Evolutionary conservation across 2,888 invertebrate species (phyloP), one percentile per base, ranked within the genome.

Genomic region (Athalia cordata): DNA sequence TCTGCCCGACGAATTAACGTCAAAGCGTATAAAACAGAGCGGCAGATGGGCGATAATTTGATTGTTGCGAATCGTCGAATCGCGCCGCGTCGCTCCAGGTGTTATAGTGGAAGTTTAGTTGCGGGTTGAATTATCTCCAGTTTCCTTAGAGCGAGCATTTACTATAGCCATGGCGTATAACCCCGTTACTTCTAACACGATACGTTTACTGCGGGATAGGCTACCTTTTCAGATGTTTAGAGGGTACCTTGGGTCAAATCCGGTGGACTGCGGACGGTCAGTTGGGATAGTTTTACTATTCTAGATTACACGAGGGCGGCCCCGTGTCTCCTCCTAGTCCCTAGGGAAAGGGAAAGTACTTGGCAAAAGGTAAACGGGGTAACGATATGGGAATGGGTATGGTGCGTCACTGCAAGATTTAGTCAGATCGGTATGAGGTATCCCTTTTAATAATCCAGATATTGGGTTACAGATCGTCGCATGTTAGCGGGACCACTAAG

Each of bases 21-120:
- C 68, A 52, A 29, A 72, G 47, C 59, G 13, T 8, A 6, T 8
- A 47, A 72, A 72, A 72, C 47, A 59, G 8, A 29, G 29, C 47
- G 59, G 72, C 72, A 72, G 72, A 72, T 59, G 57, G 72, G 72
- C 59, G 57, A 57, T 72, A 57, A 72, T 72, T 72, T 59, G 45
- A 72, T 72, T 72, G 59, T 47, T 59, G 72, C 47, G 29, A 72
- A 72, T 72, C 50, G 68, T 52, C 52, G 68, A 55, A 55, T 68
- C 43, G 43, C 68, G 29, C 29, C 29, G 29, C 43, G 9, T 11
- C 1, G 68, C 52, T 68, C 29, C 68, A 68, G 29, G 8, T 29
- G 68, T 50, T 68, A 52, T 68, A 68, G 52, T 68, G 29, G 29
- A 29, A 29, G 29, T 29, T 29, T 29, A 29, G 29, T 29, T 29